phyloP scores from a whole-genome alignment of 2,797 vertebrate species.

The Macropus fuliginosus region DNA sequence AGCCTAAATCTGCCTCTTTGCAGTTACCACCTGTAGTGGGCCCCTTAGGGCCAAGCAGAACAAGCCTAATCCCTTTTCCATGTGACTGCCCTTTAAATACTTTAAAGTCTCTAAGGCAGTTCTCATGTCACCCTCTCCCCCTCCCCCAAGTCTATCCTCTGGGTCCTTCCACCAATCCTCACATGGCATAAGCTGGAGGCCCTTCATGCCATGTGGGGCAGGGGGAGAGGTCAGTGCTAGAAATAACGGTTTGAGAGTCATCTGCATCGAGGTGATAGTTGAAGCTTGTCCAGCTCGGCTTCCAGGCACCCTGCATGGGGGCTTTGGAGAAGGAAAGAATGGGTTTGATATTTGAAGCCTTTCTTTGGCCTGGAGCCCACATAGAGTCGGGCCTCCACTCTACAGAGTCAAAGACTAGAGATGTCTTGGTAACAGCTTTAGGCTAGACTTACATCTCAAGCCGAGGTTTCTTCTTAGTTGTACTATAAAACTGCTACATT shows the following conservation, averaged over 20 bases:
- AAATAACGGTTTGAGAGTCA: not conserved
- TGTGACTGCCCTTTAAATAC: not conserved
- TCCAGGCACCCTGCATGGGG: not conserved
- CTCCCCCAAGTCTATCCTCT: not conserved
- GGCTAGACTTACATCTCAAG: not conserved
- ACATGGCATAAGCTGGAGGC: not conserved
- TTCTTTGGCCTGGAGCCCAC: not conserved
- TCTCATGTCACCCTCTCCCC: not conserved
- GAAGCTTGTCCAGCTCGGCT: not conserved
- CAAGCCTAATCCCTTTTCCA: not conserved
- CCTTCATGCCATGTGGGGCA: not conserved
- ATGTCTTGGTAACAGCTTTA: not conserved
- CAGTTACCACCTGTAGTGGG: not conserved
- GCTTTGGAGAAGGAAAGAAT: constrained; percentile 7
- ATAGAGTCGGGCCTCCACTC: not conserved
- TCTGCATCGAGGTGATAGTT: not conserved
- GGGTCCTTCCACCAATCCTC: not conserved
- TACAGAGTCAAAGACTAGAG: not conserved
- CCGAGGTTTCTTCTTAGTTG: not conserved
- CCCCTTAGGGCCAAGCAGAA: not conserved
- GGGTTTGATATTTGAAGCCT: not conserved
- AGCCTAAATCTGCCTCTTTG: not conserved
- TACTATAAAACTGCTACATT: not conserved
- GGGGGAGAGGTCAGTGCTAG: not conserved
- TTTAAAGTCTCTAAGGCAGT: not conserved